A percentile compares a stretch with the other conserved stretches of the same genome.
Evolutionary conservation across 2,888 invertebrate genomes (phyloP).

Genomic region (Epinotia brunnichana): DNA sequence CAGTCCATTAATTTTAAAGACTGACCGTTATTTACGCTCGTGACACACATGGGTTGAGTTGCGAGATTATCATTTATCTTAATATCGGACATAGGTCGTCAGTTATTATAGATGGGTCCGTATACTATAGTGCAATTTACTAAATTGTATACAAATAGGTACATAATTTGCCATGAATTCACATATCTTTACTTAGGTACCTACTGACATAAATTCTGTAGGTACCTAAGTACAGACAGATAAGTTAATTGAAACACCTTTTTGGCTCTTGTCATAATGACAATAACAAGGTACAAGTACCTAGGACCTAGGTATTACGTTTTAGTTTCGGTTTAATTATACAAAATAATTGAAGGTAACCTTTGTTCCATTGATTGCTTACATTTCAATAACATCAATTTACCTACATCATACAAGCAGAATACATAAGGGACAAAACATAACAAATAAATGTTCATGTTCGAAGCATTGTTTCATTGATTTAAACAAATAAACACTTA

Average conservation of each 20-base stretch:
- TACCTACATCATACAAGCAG: too few relatives aligned
- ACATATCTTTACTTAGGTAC: not conserved
- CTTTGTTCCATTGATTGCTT: conserved; percentile 15
- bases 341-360: not conserved
- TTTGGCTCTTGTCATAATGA: too few relatives aligned
- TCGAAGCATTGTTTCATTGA: not conserved
- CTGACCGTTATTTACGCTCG: conserved; percentile 28
- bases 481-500: not conserved
- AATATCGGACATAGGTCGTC: conserved; percentile 18
- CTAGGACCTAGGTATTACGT: too few relatives aligned
- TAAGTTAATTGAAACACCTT: too few relatives aligned
- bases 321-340: too few relatives aligned
- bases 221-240: too few relatives aligned
- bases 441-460: not conserved
- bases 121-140: conserved; percentile 10
- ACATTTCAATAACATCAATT: not conserved
- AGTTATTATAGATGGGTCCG: conserved; percentile 14
- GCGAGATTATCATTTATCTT: conserved; percentile 29
- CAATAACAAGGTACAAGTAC: too few relatives aligned
- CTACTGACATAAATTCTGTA: too few relatives aligned
- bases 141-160: conserved; percentile 13
- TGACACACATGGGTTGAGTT: conserved; percentile 24
- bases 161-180: not conserved
- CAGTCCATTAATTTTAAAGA: conserved; percentile 25
- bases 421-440: not conserved